Base-by-base conservation (phyloP, 1,140 invertebrate genomes). In the Apis florea region DNA sequence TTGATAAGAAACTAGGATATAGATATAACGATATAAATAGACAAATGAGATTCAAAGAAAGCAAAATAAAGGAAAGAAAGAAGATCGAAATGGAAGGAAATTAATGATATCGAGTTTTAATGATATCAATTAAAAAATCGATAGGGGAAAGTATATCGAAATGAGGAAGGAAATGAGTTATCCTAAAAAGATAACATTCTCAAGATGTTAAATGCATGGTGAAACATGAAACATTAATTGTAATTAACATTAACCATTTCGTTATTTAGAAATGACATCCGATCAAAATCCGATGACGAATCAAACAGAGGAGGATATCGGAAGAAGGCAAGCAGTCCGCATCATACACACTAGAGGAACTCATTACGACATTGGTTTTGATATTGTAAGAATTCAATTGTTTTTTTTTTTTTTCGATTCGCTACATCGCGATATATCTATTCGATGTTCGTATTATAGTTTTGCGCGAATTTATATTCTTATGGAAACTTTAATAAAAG, bases 311-410 rank as follows among this genome's bases (percentile, higher is more conserved):
- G 54, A 69, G 66, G 49, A 82, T 26, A 77, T 82, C 17, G 80
- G 73, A 13, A 81, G 96, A 71, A 94, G 96, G 31, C 95, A 95
- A 71, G 95, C 94, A 10, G 95, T 98, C 61, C 97, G 97, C 0
- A 95, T 98, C 40, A 94, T 98, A 73, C 96, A 97, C 90, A 95
- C 96, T 1, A 94, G 95, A 84, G 97, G 97, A 76, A 97, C 96
- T 2, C 96, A 98, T 90, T 97, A 97, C 91, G 96, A 97, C 92
- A 96, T 98, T 59, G 97, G 97, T 83, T 97, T 95, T 90, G 97
- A 97, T 94, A 95, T 97, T 90, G 97, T 98, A 94, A 96, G 95
- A 93, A 89, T 58, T n/a, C 24, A 19, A 64, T 64, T 47, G 17
- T 49, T 54, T 73, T 47, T 12, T 21, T 66, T n/a, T 66, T 9